These are phyloP conservation scores for Enteromius paludinosus DNA, from an alignment of 2,797 vertebrate species.

Conservation along the genomic window DNA sequence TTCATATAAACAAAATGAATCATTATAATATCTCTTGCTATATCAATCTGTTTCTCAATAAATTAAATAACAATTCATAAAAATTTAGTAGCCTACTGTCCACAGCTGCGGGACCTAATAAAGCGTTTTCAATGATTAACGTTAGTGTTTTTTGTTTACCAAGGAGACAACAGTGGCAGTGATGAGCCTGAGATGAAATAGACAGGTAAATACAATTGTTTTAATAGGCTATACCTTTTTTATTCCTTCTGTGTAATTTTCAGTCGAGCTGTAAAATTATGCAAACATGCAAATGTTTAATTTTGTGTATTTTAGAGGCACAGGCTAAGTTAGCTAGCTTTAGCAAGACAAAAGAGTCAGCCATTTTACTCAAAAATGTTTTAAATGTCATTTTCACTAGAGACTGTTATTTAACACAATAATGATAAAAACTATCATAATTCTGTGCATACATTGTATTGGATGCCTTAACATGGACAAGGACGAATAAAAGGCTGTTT, in stretches of 20 bases:
- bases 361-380: background rate
- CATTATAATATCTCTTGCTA: slow-evolving; percentile 64
- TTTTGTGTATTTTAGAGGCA: background rate
- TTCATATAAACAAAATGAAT: slow-evolving; percentile 48
- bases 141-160: background rate
- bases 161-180: background rate
- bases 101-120: background rate
- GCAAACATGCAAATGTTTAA: background rate
- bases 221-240: background rate
- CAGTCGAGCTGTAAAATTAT: background rate
- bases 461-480: background rate
- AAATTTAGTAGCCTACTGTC: background rate
- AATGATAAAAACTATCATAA: background rate
- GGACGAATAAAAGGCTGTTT: background rate
- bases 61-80: background rate
- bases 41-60: background rate
- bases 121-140: slow-evolving; percentile 12
- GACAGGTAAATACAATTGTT: slow-evolving; percentile 1
- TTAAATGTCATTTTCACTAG: background rate
- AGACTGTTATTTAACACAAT: background rate
- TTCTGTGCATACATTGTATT: background rate
- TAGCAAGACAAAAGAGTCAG: background rate
- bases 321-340: background rate
- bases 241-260: background rate
- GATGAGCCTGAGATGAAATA: background rate